These are phyloP conservation scores for Odontomyia ornata DNA, from an alignment of 2,888 invertebrate genomes.

Conservation along the genomic window DNA sequence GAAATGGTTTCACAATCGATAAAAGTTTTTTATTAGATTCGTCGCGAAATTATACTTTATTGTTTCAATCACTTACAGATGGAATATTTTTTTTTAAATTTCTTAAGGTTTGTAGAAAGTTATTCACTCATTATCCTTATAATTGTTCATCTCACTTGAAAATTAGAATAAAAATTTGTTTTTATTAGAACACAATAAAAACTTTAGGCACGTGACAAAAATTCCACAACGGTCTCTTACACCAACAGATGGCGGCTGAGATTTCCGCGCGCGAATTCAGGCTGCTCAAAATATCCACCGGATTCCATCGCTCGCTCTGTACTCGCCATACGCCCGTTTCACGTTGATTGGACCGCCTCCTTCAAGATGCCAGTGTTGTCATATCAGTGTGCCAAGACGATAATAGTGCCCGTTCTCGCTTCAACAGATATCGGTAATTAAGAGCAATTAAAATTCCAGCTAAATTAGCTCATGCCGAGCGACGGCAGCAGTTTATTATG, in stretches of 20 bases:
- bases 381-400: neutral
- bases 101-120: too few species aligned
- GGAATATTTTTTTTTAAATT: too few species aligned
- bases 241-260: slow-evolving; percentile 6
- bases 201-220: neutral
- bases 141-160: too few species aligned
- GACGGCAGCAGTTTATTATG: slow-evolving; percentile 5
- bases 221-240: neutral
- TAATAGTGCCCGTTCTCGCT: neutral
- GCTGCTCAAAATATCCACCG: neutral
- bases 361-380: slow-evolving; percentile 16
- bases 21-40: too few species aligned
- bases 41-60: too few species aligned
- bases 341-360: neutral
- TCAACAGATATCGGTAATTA: slow-evolving; percentile 29
- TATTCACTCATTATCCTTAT: too few species aligned
- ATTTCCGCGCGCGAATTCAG: slow-evolving; percentile 23
- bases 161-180: too few species aligned
- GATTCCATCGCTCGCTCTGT: neutral
- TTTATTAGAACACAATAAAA: too few species aligned
- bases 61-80: too few species aligned
- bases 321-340: neutral
- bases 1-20: neutral
- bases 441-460: slow-evolving; percentile 51
- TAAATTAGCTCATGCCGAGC: slow-evolving; percentile 49